phyloP scores from a whole-genome alignment of 2,888 invertebrate species.

The Aricia artaxerxes region DNA sequence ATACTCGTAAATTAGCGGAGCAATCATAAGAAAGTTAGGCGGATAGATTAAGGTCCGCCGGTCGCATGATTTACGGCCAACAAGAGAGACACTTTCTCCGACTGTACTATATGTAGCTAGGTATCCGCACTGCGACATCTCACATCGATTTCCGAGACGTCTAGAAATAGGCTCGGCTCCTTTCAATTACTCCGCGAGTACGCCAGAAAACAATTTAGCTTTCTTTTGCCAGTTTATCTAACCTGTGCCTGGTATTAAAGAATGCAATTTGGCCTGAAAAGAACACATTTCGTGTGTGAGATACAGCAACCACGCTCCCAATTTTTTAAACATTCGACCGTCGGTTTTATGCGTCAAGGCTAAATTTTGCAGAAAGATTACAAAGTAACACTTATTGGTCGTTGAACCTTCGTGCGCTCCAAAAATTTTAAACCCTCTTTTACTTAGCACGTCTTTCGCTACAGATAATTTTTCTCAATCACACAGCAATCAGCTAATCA shows the following conservation, averaged over 20 bases:
- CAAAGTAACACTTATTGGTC: background rate
- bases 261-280: background rate
- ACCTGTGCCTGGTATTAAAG: background rate
- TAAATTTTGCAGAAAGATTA: background rate
- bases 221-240: background rate
- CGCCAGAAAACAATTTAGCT: background rate
- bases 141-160: conserved; percentile 59
- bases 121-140: conserved; percentile 71
- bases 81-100: conserved; percentile 54
- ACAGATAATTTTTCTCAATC: background rate
- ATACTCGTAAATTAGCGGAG: background rate
- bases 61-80: conserved; percentile 42
- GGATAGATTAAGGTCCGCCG: conserved; percentile 44
- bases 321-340: background rate
- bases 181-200: conserved; percentile 32
- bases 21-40: conserved; percentile 34
- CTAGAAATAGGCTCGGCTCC: conserved; percentile 45
- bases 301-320: background rate
- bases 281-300: background rate
- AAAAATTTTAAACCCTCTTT: background rate
- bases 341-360: background rate
- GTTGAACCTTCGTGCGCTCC: background rate
- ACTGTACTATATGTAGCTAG: conserved; percentile 46
- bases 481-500: background rate
- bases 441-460: background rate